Evolutionary conservation across 2,888 invertebrate species (phyloP).

Genomic region (Ypsolopha sequella): DNA sequence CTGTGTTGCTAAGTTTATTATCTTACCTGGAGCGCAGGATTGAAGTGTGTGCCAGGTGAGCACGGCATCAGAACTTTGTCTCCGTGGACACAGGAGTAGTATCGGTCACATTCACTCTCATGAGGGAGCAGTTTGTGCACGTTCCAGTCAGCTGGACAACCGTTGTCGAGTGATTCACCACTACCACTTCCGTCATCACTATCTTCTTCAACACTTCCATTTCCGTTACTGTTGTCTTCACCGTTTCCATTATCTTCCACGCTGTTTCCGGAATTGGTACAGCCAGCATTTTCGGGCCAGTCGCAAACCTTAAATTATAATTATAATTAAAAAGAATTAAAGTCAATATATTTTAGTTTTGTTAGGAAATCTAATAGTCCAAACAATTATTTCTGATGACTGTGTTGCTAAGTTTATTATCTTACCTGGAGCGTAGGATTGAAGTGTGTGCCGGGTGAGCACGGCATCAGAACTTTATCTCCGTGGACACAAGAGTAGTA

Average conservation of each 20-base stretch:
- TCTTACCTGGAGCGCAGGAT: conserved; percentile 9
- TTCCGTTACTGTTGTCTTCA: no score
- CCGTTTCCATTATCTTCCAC: background rate
- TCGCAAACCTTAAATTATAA: conserved; percentile 14
- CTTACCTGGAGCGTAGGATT: conserved; percentile 17
- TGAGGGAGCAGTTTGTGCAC: conserved; percentile 12
- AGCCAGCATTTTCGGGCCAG: conserved; percentile 14
- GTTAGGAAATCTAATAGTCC: no score
- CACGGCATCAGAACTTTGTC: conserved; percentile 7
- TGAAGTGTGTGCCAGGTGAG: conserved; percentile 10
- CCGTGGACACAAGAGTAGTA: conserved; percentile 31
- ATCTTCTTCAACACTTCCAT: no score
- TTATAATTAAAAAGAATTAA: no score
- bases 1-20: background rate
- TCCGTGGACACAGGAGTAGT: conserved; percentile 14
- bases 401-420: background rate
- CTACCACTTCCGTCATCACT: conserved; percentile 2
- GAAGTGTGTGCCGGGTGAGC: conserved; percentile 18
- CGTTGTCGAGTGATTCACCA: conserved; percentile 7
- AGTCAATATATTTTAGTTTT: no score
- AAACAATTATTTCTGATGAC: background rate
- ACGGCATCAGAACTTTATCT: conserved; percentile 16
- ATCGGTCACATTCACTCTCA: conserved; percentile 11
- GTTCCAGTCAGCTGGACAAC: conserved; percentile 11
- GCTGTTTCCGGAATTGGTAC: conserved; percentile 4